Percentiles rank a stretch among this genome's conserved stretches.
Conservation (phyloP, 2,797 vertebrate species). For the Limnodromus scolopaceus region DNA sequence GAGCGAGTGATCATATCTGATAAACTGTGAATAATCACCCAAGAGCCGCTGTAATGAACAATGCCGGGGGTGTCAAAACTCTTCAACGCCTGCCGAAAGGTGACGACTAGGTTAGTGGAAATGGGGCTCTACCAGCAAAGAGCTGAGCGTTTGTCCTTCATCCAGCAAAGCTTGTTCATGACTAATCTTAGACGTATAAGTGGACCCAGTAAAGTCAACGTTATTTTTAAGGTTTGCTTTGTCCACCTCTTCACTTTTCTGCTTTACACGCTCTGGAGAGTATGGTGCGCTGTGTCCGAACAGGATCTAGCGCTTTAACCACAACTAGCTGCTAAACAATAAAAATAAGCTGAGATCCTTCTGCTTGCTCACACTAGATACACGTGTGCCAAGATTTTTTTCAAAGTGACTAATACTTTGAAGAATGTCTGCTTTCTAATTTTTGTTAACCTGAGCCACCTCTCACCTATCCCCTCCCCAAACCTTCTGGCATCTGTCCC, state of each 20-base stretch:
- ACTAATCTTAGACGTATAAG: background rate
- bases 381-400: background rate
- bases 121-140: background rate
- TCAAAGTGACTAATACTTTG: background rate
- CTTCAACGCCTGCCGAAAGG: background rate
- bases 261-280: background rate
- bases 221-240: background rate
- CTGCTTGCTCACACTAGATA: background rate
- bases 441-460: background rate
- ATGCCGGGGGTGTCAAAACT: background rate
- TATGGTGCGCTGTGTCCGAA: background rate
- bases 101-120: background rate
- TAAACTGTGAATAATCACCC: background rate
- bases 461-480: background rate
- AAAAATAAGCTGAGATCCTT: background rate
- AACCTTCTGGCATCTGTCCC: background rate
- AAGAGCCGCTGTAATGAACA: background rate
- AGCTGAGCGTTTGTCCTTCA: background rate
- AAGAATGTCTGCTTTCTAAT: background rate
- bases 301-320: background rate
- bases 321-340: constrained; percentile 3
- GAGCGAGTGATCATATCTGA: background rate
- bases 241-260: background rate
- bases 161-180: rapidly evolving
- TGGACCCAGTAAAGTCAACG: background rate